Percentiles rank a stretch among this genome's conserved stretches.
phyloP scores from a whole-genome alignment of 2,888 invertebrate genomes.

The Rhogogaster chlorosoma region DNA sequence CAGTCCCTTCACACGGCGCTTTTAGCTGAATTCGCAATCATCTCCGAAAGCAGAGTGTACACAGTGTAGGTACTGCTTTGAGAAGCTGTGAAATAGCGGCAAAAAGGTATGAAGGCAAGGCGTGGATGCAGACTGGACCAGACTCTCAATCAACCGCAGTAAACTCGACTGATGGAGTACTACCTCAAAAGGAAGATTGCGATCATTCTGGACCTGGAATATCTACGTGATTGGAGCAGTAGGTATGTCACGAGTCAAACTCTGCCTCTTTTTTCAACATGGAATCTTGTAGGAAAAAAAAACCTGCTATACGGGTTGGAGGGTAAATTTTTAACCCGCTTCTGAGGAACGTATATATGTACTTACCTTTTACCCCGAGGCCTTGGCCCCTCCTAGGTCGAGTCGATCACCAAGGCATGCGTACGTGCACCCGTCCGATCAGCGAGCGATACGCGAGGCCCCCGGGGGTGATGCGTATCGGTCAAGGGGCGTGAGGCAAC shows the following conservation, averaged over 20 bases:
- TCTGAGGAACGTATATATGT: slow-evolving; percentile 1
- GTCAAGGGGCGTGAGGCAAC: slow-evolving; percentile 35
- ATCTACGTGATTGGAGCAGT: neutral
- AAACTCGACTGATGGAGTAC: neutral
- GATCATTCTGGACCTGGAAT: slow-evolving; percentile 19
- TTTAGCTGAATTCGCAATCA: neutral
- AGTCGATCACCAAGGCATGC: slow-evolving; percentile 46
- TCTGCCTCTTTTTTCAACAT: neutral
- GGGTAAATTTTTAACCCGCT: slow-evolving; percentile 38
- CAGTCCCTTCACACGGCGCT: slow-evolving; percentile 15
- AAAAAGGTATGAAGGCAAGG: neutral
- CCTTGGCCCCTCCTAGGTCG: slow-evolving; percentile 25
- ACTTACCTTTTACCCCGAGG: slow-evolving; percentile 23
- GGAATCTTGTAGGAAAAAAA: neutral
- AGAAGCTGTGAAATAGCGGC: slow-evolving; percentile 1
- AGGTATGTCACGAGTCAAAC: slow-evolving; percentile 1
- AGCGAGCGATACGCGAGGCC: slow-evolving; percentile 38
- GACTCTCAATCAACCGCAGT: neutral
- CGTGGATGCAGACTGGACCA: neutral
- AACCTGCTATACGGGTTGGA: neutral
- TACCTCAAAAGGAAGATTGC: neutral
- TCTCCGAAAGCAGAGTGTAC: neutral
- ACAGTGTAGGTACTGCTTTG: slow-evolving; percentile 1
- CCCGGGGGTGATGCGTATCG: slow-evolving; percentile 48
- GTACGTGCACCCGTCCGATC: slow-evolving; percentile 44